Conservation (phyloP, 2,888 invertebrate species). For the Lepidocyrtinus sp. region DNA sequence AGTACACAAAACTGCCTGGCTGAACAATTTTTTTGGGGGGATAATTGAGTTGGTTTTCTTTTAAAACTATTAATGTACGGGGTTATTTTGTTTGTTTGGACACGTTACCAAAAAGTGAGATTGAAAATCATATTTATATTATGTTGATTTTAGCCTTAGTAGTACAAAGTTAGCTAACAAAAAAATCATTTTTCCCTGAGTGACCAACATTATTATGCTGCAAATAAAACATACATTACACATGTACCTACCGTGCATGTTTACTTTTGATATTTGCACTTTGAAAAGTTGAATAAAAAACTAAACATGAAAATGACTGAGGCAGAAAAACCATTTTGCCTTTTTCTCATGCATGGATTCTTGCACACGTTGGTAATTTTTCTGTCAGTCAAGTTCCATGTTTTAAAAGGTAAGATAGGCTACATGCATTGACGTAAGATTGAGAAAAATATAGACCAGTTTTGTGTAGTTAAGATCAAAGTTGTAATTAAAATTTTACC, state of each 20-base stretch:
- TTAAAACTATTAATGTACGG: too few relatives aligned
- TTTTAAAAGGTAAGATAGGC: not conserved
- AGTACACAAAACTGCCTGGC: not conserved
- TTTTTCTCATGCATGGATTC: constrained; percentile 1
- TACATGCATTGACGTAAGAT: constrained; percentile 34
- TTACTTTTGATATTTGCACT: constrained; percentile 29
- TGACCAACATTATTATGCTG: not conserved
- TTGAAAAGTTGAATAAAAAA: constrained; percentile 1
- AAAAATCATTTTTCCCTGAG: not conserved
- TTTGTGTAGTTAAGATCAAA: constrained; percentile 41
- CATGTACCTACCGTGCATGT: not conserved
- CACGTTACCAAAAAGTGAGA: too few relatives aligned
- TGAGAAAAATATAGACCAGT: constrained; percentile 45
- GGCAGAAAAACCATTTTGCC: not conserved
- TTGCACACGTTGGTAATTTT: not conserved
- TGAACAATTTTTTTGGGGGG: too few relatives aligned
- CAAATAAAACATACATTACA: not conserved
- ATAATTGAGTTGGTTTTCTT: too few relatives aligned
- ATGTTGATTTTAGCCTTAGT: too few relatives aligned
- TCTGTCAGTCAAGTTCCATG: not conserved
- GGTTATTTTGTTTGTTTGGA: too few relatives aligned
- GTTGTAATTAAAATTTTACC: constrained; percentile 57
- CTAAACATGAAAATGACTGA: not conserved
- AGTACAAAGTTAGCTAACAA: not conserved
- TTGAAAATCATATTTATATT: too few relatives aligned